Conservation (phyloP, 2,888 invertebrate genomes). For the Cephus nigrinus region DNA sequence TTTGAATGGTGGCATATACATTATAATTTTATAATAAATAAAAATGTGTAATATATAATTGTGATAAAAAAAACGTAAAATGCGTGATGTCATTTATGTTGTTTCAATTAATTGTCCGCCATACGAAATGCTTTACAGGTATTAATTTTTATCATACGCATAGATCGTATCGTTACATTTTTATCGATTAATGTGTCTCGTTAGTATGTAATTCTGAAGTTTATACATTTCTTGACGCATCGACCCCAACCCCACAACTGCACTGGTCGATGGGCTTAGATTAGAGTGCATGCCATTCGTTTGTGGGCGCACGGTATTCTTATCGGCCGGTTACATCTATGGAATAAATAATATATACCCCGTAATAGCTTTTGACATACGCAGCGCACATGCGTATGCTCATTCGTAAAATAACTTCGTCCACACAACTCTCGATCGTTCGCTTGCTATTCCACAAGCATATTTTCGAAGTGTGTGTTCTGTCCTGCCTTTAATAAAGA, state of each 20-base stretch:
- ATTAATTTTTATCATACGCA: neutral
- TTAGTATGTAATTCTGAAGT: neutral
- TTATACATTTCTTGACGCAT: neutral
- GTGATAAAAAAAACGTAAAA: neutral
- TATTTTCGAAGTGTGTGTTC: slow-evolving; percentile 38
- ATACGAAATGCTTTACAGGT: neutral
- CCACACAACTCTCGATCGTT: slow-evolving; percentile 33
- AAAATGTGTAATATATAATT: neutral
- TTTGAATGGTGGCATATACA: neutral
- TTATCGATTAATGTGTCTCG: neutral
- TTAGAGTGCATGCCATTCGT: neutral
- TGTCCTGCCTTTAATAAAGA: slow-evolving; percentile 48
- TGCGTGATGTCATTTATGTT: neutral
- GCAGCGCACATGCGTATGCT: neutral
- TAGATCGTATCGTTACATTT: neutral
- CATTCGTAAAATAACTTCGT: slow-evolving; percentile 43
- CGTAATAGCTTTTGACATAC: slow-evolving; percentile 1
- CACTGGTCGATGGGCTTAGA: neutral
- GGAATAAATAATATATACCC: slow-evolving; percentile 36
- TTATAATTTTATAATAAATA: neutral
- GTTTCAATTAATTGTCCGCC: neutral
- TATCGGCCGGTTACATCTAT: slow-evolving; percentile 39
- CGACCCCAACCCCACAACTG: neutral
- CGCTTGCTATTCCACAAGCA: slow-evolving; percentile 36
- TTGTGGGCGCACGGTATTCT: slow-evolving; percentile 21